A percentile compares a stretch with the other conserved stretches of the same genome.
Evolutionary conservation across 2,113 vertebrate species (phyloP).

Genomic region (Pseudorhombus dupliciocellatus): DNA sequence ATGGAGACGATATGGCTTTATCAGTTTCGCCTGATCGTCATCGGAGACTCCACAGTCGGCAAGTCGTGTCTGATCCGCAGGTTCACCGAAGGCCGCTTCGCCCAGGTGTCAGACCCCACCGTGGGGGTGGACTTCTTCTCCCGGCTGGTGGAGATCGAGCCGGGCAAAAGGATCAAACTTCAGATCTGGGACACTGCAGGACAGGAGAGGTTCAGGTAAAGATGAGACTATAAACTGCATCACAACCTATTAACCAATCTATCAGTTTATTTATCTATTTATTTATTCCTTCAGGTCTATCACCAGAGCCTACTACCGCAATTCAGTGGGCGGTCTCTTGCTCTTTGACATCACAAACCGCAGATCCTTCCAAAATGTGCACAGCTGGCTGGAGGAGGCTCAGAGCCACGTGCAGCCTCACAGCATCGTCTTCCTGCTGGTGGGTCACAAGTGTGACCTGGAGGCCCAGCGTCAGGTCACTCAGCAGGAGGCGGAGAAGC

Average conservation of each 20-base stretch:
- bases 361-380: constrained; percentile 96
- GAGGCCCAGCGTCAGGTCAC: constrained; percentile 93
- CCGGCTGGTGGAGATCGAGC: constrained; percentile 94
- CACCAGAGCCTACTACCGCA: constrained; percentile 80
- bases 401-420: constrained; percentile 95
- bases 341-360: constrained; percentile 99
- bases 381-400: constrained; percentile 90
- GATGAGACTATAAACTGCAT: neutral
- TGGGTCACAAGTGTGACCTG: constrained; percentile 97
- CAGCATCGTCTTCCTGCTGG: constrained; percentile 94
- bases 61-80: constrained; percentile 94
- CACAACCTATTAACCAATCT: neutral
- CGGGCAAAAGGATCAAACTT: constrained; percentile 93
- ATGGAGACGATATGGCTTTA: constrained; percentile 99
- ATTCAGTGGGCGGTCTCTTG: constrained; percentile 96
- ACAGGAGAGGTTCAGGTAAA: constrained; percentile 91
- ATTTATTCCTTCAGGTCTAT: constrained; percentile 73
- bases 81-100: constrained; percentile 94
- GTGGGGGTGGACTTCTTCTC: constrained; percentile 98
- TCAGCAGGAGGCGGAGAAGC: constrained; percentile 93
- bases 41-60: constrained; percentile 95
- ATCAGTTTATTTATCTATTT: constrained; percentile 30
- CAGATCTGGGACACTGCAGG: constrained; percentile 93
- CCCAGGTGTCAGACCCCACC: constrained; percentile 94
- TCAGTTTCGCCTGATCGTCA: constrained; percentile 95